These are phyloP conservation scores for Ctenomys sociabilis DNA, from an alignment of 2,113 vertebrate species.

Conservation along the genomic window DNA sequence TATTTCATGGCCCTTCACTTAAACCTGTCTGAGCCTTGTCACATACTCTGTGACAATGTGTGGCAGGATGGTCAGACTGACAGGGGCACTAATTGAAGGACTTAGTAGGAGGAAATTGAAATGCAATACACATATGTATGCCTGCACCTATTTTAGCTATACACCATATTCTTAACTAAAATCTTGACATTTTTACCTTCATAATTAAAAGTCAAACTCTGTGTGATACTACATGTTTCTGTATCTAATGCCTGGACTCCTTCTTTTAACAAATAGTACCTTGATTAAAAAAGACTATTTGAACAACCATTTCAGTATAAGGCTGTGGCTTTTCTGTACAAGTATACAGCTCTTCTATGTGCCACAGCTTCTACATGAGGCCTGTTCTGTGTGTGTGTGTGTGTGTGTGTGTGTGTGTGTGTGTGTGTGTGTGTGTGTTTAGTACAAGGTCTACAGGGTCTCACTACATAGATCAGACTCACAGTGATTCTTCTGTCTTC, in stretches of 20 bases:
- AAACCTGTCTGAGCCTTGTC: not conserved
- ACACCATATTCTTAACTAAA: conserved; percentile 23
- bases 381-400: too few relatives aligned
- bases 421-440: too few relatives aligned
- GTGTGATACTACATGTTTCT: not conserved
- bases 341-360: not conserved
- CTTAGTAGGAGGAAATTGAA: not conserved
- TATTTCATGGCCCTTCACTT: not conserved
- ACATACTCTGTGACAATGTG: not conserved
- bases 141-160: conserved; percentile 34
- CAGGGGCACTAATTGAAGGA: not conserved
- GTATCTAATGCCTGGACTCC: not conserved
- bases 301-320: conserved; percentile 22
- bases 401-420: too few relatives aligned
- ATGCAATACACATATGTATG: not conserved
- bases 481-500: too few relatives aligned
- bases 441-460: too few relatives aligned
- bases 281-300: conserved; percentile 2
- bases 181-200: conserved; percentile 52
- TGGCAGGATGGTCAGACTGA: not conserved
- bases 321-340: conserved; percentile 14
- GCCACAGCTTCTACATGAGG: not conserved
- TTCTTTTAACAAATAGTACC: conserved; percentile 20
- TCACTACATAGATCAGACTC: too few relatives aligned
- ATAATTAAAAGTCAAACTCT: conserved; percentile 21